A percentile compares a stretch with the other conserved stretches of the same genome.
Conservation (phyloP, 2,888 invertebrate genomes). For the Scaptomyza tumidula region DNA sequence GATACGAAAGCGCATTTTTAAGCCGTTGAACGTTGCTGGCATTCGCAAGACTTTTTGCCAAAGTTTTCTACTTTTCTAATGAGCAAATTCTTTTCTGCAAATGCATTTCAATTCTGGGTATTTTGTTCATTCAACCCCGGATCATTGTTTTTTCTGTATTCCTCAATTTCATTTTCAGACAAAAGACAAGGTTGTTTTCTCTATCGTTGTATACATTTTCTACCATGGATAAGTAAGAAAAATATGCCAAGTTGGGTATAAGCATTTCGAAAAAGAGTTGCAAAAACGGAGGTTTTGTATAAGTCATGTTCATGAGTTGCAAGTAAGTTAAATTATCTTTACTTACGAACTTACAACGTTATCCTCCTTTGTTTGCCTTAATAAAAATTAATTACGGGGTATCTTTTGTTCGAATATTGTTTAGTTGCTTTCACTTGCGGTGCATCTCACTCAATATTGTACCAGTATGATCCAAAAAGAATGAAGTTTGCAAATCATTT, state of each 20-base stretch:
- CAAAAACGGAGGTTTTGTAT: no score
- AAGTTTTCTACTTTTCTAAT: slow-evolving; percentile 64
- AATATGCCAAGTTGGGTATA: no score
- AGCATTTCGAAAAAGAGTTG: no score
- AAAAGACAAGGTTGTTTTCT: not conserved
- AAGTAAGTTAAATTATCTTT: no score
- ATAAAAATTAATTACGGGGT: not conserved
- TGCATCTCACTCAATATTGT: slow-evolving; percentile 9
- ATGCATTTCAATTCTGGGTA: slow-evolving; percentile 35
- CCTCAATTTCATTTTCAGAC: slow-evolving; percentile 12
- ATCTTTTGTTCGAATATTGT: not conserved
- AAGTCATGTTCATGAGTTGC: no score
- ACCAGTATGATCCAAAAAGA: slow-evolving; percentile 7
- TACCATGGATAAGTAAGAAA: not conserved
- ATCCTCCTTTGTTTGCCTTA: no score
- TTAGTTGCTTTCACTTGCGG: not conserved
- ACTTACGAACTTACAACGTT: not conserved
- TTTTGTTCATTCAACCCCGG: slow-evolving; percentile 31
- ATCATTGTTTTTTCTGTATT: slow-evolving; percentile 26
- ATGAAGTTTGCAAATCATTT: slow-evolving; percentile 11
- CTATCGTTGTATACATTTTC: not conserved
- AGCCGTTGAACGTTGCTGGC: slow-evolving; percentile 25
- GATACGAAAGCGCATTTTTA: slow-evolving; percentile 43
- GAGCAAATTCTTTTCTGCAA: slow-evolving; percentile 68
- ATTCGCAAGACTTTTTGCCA: slow-evolving; percentile 38